These are phyloP conservation scores for Oxystoma pomonae DNA, from an alignment of 2,888 invertebrate genomes.

Conservation along the genomic window DNA sequence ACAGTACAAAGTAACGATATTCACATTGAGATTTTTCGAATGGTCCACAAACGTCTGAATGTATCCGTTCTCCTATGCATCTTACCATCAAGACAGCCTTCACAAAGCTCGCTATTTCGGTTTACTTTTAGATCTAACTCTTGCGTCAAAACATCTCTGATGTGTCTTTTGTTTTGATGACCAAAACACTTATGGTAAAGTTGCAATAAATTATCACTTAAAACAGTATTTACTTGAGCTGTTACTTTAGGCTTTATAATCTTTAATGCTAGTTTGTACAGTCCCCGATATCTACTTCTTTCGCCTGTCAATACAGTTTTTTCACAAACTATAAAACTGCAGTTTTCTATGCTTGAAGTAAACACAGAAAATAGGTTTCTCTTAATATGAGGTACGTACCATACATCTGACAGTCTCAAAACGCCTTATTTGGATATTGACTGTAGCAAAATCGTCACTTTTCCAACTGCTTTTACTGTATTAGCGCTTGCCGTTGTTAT, in stretches of 20 bases:
- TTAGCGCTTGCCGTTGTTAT: not conserved
- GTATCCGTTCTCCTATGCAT: constrained; percentile 10
- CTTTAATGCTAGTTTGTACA: not conserved
- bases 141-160: constrained; percentile 29
- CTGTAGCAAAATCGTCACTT: not conserved
- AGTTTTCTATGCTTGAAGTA: constrained; percentile 21
- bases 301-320: not conserved
- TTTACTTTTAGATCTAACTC: constrained; percentile 30
- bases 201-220: not conserved
- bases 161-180: constrained; percentile 35
- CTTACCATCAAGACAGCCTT: constrained; percentile 34
- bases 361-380: constrained; percentile 32
- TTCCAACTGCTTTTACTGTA: not conserved
- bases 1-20: not conserved
- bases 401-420: constrained; percentile 28
- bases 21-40: not conserved
- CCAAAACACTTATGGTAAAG: constrained; percentile 36
- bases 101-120: constrained; percentile 29
- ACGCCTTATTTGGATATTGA: too few species aligned
- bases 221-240: constrained; percentile 12
- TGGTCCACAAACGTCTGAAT: constrained; percentile 8
- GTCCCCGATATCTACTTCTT: not conserved
- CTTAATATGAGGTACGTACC: constrained; percentile 32
- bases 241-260: not conserved
- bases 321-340: constrained; percentile 8